Evolutionary conservation across 2,113 vertebrate species (phyloP), one percentile per base, ranked within the genome.

Genomic region (Tapirus terrestris): DNA sequence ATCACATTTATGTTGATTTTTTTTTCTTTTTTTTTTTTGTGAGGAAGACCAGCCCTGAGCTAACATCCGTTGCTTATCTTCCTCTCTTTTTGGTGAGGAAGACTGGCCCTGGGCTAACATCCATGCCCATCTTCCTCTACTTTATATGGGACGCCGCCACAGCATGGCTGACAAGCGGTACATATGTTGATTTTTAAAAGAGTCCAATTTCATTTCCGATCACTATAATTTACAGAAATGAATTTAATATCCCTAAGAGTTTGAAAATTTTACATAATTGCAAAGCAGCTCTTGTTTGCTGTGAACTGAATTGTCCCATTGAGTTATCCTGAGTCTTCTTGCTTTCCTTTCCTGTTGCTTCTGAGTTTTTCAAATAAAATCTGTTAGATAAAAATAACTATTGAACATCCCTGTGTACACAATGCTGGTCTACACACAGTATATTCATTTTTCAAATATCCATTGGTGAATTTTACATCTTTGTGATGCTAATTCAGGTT

Each of bases 181-280:
- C n/a, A n/a, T 81, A 51, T 72, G 60, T 45, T 36, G 11, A 84
- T 81, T 85, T 96, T 96, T 84, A 96, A 77, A 96, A 12, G 39
- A 91, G n/a, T 70, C 16, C 36, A 67, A 65, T 96, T 92, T 87
- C 77, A 77, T 92, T 97, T 20, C 27, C 72, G 29, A 77, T 94
- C 25, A 56, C 45, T 87, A 88, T 63, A 77, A 11, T 73, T 95
- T 88, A 88, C 10, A 96, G 70, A 92, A 80, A 53, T 79, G 18
- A 80, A 76, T 95, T 88, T 95, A 90, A 95, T 68, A 88, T n/a
- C 6, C 13, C 33, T 86, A 92, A 61, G 25, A 85, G 72, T 91
- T 89, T 87, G 58, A 97, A 87, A 91, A 21, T 89, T 81, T 75
- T 97, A 73, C 13, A 56, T 48, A n/a, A 85, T 80, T 96, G 33